Evolutionary conservation across 2,888 invertebrate genomes (phyloP).

Genomic region (Craniophora ligustri): DNA sequence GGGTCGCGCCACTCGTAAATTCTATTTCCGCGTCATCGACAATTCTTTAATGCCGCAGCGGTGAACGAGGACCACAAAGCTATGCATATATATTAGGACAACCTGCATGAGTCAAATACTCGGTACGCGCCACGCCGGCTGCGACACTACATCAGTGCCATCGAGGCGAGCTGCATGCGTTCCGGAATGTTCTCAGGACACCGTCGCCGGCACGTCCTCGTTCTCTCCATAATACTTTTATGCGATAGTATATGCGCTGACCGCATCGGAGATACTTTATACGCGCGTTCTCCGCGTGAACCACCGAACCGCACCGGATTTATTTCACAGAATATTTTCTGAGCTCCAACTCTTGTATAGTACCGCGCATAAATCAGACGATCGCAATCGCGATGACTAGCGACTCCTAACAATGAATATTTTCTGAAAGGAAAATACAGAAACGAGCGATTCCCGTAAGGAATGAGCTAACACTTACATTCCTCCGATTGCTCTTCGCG

Average conservation of each 20-base stretch:
- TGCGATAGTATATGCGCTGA: slow-evolving; percentile 67
- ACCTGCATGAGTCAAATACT: slow-evolving; percentile 58
- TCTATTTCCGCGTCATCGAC: slow-evolving; percentile 80
- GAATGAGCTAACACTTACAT: slow-evolving; percentile 65
- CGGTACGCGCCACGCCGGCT: slow-evolving; percentile 69
- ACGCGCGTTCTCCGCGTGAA: slow-evolving; percentile 61
- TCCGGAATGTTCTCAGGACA: slow-evolving; percentile 67
- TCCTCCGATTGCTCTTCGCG: slow-evolving; percentile 71
- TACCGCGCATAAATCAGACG: slow-evolving; percentile 69
- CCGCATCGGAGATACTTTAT: slow-evolving; percentile 70
- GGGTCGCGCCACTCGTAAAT: slow-evolving; percentile 75
- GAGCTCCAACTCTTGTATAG: slow-evolving; percentile 58
- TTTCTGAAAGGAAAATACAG: slow-evolving; percentile 63
- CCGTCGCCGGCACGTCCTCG: slow-evolving; percentile 60
- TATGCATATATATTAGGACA: slow-evolving; percentile 72
- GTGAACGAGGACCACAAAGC: slow-evolving; percentile 55
- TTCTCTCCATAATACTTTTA: slow-evolving; percentile 70
- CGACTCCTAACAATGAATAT: slow-evolving; percentile 64
- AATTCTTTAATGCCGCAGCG: slow-evolving; percentile 58
- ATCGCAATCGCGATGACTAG: slow-evolving; percentile 64
- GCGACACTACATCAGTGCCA: slow-evolving; percentile 63
- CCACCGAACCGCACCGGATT: slow-evolving; percentile 74
- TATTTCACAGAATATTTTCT: slow-evolving; percentile 74
- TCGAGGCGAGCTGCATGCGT: slow-evolving; percentile 55
- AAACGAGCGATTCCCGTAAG: slow-evolving; percentile 45